Conservation (phyloP, 2,888 invertebrate genomes). For the Drosophila vallismaia region DNA sequence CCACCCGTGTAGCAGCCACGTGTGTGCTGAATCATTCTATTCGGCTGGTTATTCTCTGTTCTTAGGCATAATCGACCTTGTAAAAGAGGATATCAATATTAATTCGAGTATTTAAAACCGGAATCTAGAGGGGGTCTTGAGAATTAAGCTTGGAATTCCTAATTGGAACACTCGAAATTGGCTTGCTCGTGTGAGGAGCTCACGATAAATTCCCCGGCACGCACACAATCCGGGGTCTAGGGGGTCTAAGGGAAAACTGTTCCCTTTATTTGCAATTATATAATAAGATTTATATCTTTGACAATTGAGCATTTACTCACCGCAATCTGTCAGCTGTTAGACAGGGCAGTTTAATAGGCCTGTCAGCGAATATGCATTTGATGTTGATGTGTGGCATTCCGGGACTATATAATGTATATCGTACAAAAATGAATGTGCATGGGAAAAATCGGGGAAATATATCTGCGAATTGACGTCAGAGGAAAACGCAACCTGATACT, state of each 20-base stretch:
- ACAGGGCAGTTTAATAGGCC: conserved; percentile 13
- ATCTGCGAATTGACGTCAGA: conserved; percentile 31
- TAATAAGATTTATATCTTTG: conserved; percentile 32
- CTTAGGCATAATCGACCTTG: conserved; percentile 19
- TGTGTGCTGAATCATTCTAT: conserved; percentile 38
- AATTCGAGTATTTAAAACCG: neutral
- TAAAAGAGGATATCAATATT: conserved; percentile 13
- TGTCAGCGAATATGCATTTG: conserved; percentile 2
- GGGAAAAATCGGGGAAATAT: conserved; percentile 17
- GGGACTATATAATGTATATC: neutral
- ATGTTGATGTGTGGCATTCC: conserved; percentile 1
- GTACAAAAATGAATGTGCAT: conserved; percentile 1
- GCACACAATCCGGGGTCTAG: conserved; percentile 4
- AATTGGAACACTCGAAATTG: conserved; percentile 52
- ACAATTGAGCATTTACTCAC: conserved; percentile 36
- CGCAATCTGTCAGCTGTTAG: conserved; percentile 24
- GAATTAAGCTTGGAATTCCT: conserved; percentile 26
- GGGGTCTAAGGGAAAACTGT: neutral
- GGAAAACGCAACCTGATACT: neutral
- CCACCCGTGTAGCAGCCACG: conserved; percentile 26
- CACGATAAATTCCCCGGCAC: conserved; percentile 16
- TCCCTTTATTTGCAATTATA: conserved; percentile 33
- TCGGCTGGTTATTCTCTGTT: neutral
- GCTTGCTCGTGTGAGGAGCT: conserved; percentile 22
- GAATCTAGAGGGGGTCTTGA: conserved; percentile 7